Conservation (phyloP, 2,113 vertebrate genomes). For the Rhinopomastus cyanomelas region DNA sequence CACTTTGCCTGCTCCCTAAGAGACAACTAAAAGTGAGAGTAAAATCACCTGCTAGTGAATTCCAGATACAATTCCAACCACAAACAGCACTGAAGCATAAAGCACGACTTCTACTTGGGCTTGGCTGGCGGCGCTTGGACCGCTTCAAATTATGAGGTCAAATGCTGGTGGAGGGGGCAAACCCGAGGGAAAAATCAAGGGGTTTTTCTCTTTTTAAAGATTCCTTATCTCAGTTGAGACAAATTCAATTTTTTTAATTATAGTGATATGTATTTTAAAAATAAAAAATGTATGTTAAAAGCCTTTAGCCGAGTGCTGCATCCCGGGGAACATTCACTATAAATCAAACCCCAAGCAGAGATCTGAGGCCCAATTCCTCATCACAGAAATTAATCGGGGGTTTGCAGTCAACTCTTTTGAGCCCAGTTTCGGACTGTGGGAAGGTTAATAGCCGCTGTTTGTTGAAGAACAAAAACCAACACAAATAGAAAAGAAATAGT, state of each 20-base stretch:
- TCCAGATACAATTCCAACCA: not conserved
- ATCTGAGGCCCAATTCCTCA: not conserved
- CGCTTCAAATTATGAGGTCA: not conserved
- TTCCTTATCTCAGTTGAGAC: not conserved
- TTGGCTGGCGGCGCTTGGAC: not conserved
- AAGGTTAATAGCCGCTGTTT: not conserved
- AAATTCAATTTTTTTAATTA: too few relatives aligned
- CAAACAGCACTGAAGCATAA: not conserved
- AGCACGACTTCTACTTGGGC: not conserved
- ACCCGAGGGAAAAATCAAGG: not conserved
- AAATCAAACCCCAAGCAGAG: not conserved
- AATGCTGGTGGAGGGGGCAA: not conserved
- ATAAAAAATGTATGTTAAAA: not conserved
- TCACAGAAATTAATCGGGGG: not conserved
- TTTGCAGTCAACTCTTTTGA: not conserved
- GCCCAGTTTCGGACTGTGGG: fast-evolving
- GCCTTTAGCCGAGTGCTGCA: not conserved
- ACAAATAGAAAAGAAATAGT: fast-evolving
- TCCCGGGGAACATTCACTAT: not conserved
- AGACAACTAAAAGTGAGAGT: not conserved
- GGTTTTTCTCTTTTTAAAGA: not conserved
- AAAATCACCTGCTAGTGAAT: not conserved
- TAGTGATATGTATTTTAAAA: too few relatives aligned
- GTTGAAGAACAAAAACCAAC: not conserved
- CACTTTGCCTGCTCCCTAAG: not conserved